Conservation (phyloP, 2,113 vertebrate genomes). For the Recurvirostra avosetta region DNA sequence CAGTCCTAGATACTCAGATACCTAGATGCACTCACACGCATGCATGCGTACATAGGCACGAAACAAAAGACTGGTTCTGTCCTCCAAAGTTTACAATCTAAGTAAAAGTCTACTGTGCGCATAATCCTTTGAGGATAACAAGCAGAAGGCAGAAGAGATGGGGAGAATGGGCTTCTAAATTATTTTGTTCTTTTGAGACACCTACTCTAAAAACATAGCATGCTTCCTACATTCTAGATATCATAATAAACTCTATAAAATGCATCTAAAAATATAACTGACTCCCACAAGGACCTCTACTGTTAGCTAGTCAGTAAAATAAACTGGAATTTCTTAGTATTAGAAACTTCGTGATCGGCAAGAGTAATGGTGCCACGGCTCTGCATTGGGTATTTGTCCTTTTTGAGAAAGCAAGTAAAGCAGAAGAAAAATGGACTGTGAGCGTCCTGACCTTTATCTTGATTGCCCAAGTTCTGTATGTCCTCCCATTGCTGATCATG, state of each 20-base stretch:
- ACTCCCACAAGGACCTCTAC: not conserved
- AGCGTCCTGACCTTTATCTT: not conserved
- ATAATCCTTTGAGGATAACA: not conserved
- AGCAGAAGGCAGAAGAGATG: not conserved
- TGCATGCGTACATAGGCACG: not conserved
- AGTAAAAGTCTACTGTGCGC: not conserved
- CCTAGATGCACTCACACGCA: not conserved
- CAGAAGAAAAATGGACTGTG: not conserved
- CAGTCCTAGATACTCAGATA: not conserved
- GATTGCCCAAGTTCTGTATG: not conserved
- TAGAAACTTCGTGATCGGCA: not conserved
- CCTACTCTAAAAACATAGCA: not conserved
- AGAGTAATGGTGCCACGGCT: not conserved
- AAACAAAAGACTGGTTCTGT: not conserved
- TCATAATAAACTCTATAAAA: not conserved
- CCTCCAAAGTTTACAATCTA: not conserved
- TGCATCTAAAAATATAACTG: not conserved
- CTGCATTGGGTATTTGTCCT: not conserved
- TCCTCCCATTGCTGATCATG: not conserved
- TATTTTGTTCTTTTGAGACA: not conserved
- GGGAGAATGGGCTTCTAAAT: not conserved
- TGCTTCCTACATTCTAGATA: not conserved
- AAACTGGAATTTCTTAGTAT: not conserved
- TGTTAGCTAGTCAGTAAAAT: not conserved
- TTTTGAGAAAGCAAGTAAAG: not conserved